Conservation (phyloP, 2,888 invertebrate species). For the Metacarcinus magister region DNA sequence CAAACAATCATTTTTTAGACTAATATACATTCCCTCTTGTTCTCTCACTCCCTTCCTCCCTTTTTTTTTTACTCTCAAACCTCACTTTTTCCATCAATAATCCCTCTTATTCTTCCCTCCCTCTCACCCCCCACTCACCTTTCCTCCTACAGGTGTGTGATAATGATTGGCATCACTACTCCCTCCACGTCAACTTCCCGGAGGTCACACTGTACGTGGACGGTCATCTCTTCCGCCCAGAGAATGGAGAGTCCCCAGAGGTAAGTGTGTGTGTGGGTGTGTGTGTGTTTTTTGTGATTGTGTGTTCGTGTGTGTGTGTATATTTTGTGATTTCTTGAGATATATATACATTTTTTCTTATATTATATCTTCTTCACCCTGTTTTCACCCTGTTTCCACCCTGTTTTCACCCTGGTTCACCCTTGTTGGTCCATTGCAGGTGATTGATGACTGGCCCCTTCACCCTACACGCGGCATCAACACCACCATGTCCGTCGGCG, state of each 20-base stretch:
- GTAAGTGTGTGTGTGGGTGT: too few relatives aligned
- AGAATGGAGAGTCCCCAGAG: constrained; percentile 78
- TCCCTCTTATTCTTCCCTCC: background rate
- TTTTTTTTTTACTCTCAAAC: background rate
- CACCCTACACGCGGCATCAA: constrained; percentile 97
- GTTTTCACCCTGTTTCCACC: too few relatives aligned
- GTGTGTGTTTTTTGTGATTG: too few relatives aligned
- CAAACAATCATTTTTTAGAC: too few relatives aligned
- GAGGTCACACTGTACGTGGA: constrained; percentile 92
- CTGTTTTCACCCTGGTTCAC: too few relatives aligned
- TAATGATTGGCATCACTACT: constrained; percentile 99
- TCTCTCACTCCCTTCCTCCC: background rate
- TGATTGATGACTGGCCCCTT: constrained; percentile 99
- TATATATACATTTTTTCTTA: too few relatives aligned
- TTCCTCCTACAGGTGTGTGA: constrained; percentile 91
- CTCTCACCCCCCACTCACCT: background rate
- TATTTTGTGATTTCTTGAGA: too few relatives aligned
- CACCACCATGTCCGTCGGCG: constrained; percentile 97
- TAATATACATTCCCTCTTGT: background rate
- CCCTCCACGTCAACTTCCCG: constrained; percentile 96
- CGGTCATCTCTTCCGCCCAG: constrained; percentile 88
- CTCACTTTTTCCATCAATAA: background rate
- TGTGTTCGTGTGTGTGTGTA: too few relatives aligned
- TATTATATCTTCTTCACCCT: too few relatives aligned
- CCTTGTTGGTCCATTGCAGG: constrained; percentile 87